phyloP scores from a whole-genome alignment of 2,797 vertebrate genomes.

The Semaprochilodus insignis region DNA sequence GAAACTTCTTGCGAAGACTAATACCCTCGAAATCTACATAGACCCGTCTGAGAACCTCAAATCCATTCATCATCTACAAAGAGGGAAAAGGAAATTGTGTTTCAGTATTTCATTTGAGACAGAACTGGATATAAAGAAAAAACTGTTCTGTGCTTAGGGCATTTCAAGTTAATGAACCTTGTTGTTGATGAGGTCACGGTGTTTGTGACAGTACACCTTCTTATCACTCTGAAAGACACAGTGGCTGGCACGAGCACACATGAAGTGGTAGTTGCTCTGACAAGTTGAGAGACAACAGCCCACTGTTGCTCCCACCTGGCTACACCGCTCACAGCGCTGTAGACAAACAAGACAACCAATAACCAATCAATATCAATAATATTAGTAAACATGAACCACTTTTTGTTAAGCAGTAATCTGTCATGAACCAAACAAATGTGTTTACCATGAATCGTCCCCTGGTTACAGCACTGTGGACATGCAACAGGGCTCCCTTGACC shows the following conservation, averaged over 20 bases:
- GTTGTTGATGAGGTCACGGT: slow-evolving; percentile 84
- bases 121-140: not conserved
- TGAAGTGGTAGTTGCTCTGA: slow-evolving; percentile 94
- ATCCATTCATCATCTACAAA: slow-evolving; percentile 82
- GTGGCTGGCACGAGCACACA: slow-evolving; percentile 88
- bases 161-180: slow-evolving; percentile 73
- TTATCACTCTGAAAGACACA: slow-evolving; percentile 93
- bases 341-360: not conserved
- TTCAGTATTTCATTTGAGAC: not conserved
- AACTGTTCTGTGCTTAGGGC: not conserved
- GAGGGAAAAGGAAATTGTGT: not conserved
- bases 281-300: slow-evolving; percentile 92
- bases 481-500: slow-evolving; percentile 86
- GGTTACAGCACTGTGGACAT: slow-evolving; percentile 90
- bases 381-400: no score
- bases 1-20: slow-evolving; percentile 89
- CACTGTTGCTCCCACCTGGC: slow-evolving; percentile 89
- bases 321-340: slow-evolving; percentile 92
- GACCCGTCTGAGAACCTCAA: slow-evolving; percentile 88
- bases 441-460: slow-evolving; percentile 90
- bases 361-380: no score
- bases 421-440: not conserved
- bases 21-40: slow-evolving; percentile 94
- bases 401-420: not conserved
- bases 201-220: slow-evolving; percentile 90